Conservation (phyloP, 53 echinoderm and acorn worm genomes). For the Glandiceps talaboti region DNA sequence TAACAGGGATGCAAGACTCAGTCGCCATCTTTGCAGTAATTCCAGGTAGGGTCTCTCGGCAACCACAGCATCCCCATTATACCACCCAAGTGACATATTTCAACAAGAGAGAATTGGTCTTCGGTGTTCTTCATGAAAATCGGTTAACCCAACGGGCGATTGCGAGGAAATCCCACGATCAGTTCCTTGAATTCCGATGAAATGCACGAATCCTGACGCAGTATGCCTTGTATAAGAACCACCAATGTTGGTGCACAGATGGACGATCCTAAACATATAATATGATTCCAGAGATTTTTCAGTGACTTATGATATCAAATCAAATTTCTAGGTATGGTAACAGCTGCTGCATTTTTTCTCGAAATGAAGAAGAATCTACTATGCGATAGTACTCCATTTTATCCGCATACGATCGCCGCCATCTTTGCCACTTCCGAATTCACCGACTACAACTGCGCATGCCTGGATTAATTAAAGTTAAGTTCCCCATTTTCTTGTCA, state of each 20-base stretch:
- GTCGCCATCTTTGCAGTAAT: constrained; percentile 29
- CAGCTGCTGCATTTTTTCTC: neutral
- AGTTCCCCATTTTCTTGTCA: neutral
- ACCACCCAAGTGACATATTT: neutral
- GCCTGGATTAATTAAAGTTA: neutral
- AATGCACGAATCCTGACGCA: neutral
- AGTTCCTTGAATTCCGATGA: neutral
- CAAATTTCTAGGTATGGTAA: neutral
- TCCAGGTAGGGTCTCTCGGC: neutral
- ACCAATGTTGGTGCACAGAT: neutral
- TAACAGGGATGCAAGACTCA: constrained; percentile 35
- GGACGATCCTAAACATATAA: neutral
- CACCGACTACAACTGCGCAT: neutral
- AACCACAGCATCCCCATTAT: neutral
- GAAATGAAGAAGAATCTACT: neutral
- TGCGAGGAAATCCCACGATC: neutral
- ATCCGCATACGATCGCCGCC: neutral
- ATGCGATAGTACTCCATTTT: neutral
- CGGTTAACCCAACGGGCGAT: neutral
- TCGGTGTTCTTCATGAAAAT: neutral
- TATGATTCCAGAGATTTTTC: neutral
- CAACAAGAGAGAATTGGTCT: neutral
- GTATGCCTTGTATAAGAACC: neutral
- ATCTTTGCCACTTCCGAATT: neutral
- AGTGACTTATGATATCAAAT: neutral